Conservation (phyloP, 2,113 vertebrate genomes). For the Nymphicus hollandicus region DNA sequence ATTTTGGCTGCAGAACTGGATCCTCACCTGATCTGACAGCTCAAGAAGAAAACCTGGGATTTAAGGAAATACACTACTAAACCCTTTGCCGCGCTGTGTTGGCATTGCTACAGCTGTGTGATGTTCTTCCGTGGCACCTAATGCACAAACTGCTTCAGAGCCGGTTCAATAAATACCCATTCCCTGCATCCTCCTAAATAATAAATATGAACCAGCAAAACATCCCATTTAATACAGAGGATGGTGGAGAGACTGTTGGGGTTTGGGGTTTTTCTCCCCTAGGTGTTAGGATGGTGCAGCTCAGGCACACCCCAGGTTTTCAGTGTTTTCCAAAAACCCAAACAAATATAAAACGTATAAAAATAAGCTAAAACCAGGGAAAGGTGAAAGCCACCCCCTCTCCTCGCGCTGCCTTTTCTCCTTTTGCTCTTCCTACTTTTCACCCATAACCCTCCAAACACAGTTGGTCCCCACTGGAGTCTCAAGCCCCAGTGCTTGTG, state of each 20-base stretch:
- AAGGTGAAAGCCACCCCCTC: not conserved
- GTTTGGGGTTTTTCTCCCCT: not conserved
- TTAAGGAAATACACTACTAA: not conserved
- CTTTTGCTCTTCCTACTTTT: not conserved
- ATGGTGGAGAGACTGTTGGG: fast-evolving
- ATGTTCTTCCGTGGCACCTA: not conserved
- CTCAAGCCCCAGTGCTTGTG: not conserved
- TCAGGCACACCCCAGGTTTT: not conserved
- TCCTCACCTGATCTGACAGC: not conserved
- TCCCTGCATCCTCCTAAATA: not conserved
- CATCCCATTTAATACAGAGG: not conserved
- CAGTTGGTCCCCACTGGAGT: not conserved
- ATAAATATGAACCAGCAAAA: not conserved
- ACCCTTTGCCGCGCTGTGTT: not conserved
- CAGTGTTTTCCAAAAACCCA: not conserved
- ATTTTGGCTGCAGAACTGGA: not conserved
- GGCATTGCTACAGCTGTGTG: not conserved
- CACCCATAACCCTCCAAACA: not conserved
- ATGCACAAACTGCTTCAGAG: not conserved
- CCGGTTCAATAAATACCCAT: fast-evolving
- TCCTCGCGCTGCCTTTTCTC: not conserved
- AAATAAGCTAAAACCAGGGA: not conserved
- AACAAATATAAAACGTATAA: not conserved
- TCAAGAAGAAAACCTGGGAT: not conserved
- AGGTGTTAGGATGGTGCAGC: fast-evolving